Evolutionary conservation across 2,888 invertebrate species (phyloP), one percentile per base, ranked within the genome.

Genomic region (Megalurothrips usitatus): DNA sequence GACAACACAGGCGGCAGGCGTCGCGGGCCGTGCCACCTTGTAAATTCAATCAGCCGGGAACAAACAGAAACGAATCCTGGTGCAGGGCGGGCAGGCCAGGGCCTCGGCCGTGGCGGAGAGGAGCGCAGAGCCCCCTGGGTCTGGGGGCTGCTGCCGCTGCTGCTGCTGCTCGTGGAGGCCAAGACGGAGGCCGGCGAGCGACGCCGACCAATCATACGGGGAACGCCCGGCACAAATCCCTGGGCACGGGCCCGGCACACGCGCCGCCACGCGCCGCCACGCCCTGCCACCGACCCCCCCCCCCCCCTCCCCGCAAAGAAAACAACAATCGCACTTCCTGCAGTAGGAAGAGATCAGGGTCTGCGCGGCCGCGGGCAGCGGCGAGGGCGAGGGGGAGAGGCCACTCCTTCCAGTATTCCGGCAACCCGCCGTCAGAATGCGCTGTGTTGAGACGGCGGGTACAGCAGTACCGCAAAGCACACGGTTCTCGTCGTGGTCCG

Each of bases 21-120:
- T 6, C 34, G 34, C 34, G 34, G 3, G 34, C 34, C 3, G 34
- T 43, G 34, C 23, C 68, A 23, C 68, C 68, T 68, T 68, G 23
- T n/a, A 68, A 68, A 68, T 68, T 68, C 68, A 68, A 68, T 68
- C 68, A 68, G 68, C 23, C 23, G 68, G 34, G 68, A 68, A 23
- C 23, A 68, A 68, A 68, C 68, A 68, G n/a, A 68, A 68, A 68
- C 68, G 68, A 68, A 68, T 68, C 68, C 68, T 9, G 58, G 14
- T 52, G 12, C 52, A 17, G 52, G 58, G 58, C 17, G 58, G 17
- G 14, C 14, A 17, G 58, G 58, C 58, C n/a, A n/a, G 52, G 52
- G 52, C 49, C 52, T 12, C 14, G 52, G 52, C 52, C 58, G 58
- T 11, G 10, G 52, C 52, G 52, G 52, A 17, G 52, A 12, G 52